A percentile compares a stretch with the other conserved stretches of the same genome.
Evolutionary conservation across 1,140 invertebrate genomes (phyloP).

Genomic region (Macrobrachium rosenbergii): DNA sequence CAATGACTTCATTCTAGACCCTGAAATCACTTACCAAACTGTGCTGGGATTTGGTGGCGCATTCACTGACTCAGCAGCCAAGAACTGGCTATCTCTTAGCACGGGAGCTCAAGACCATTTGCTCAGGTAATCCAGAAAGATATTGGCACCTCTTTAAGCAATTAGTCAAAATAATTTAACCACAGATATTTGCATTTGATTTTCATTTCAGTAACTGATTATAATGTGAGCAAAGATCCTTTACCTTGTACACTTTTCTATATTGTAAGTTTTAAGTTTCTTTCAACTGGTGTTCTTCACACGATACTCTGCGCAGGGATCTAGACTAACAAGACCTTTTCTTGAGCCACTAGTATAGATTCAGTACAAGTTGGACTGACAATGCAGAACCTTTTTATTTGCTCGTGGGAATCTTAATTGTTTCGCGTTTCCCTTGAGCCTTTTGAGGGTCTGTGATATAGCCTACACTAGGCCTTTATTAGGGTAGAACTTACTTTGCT

Average conservation of each 20-base stretch:
- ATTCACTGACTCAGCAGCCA: constrained; percentile 86
- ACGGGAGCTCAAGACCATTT: constrained; percentile 74
- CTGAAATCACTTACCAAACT: constrained; percentile 68
- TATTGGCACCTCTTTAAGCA: background rate
- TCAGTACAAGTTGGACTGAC: too few species aligned
- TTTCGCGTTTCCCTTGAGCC: too few species aligned
- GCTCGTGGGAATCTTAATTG: background rate
- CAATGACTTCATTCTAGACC: constrained; percentile 62
- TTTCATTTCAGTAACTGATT: background rate
- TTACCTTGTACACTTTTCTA: too few species aligned
- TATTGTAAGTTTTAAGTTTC: too few species aligned
- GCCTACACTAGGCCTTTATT: too few species aligned
- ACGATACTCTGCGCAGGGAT: too few species aligned
- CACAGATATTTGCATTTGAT: background rate
- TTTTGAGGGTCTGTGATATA: background rate
- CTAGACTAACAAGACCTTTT: too few species aligned
- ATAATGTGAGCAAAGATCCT: background rate
- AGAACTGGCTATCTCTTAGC: constrained; percentile 80
- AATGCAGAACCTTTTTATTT: too few species aligned
- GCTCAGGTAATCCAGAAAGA: constrained; percentile 70
- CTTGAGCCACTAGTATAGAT: too few species aligned
- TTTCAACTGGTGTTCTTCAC: too few species aligned
- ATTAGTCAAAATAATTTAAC: background rate
- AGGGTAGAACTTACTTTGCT: background rate
- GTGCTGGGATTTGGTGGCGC: constrained; percentile 87